Percentiles rank a stretch among this genome's conserved stretches.
These are phyloP conservation scores for Pelagia noctiluca DNA, from an alignment of 30 jellyfish, hydroid and myxozoan genomes.

Conservation along the genomic window DNA sequence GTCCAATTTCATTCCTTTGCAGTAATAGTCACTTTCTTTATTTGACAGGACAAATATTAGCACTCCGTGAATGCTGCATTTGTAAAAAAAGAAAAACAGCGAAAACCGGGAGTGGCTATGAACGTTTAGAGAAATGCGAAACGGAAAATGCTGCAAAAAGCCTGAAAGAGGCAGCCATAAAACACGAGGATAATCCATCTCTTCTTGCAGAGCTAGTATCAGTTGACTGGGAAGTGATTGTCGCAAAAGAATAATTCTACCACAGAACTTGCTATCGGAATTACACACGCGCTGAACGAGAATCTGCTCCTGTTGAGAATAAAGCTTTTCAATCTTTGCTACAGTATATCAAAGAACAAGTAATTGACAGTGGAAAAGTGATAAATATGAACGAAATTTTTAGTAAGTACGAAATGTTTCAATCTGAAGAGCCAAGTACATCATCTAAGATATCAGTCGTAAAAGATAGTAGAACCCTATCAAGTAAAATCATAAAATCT, in stretches of 20 bases:
- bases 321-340: slow-evolving; percentile 14
- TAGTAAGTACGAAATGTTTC: background rate
- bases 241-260: slow-evolving; percentile 24
- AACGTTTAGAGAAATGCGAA: slow-evolving; percentile 36
- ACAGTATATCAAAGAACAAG: slow-evolving; percentile 1
- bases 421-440: slow-evolving; percentile 15
- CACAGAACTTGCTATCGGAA: slow-evolving; percentile 36
- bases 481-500: background rate
- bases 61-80: slow-evolving; percentile 49
- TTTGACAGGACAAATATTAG: slow-evolving; percentile 26
- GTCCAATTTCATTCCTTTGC: too few species aligned
- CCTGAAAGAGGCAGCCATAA: slow-evolving; percentile 9
- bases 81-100: slow-evolving; percentile 35
- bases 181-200: slow-evolving; percentile 13
- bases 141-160: slow-evolving; percentile 34
- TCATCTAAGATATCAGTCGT: background rate
- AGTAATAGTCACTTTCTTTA: too few species aligned
- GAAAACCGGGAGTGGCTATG: slow-evolving; percentile 31
- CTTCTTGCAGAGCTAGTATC: slow-evolving; percentile 4
- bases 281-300: background rate
- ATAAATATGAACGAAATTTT: slow-evolving; percentile 18
- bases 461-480: slow-evolving; percentile 17
- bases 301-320: slow-evolving; percentile 5
- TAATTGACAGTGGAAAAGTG: slow-evolving; percentile 32
- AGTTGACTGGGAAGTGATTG: slow-evolving; percentile 27